These are phyloP conservation scores for Actinopyga echinites DNA, from an alignment of 53 echinoderm and acorn worm species.

Conservation along the genomic window DNA sequence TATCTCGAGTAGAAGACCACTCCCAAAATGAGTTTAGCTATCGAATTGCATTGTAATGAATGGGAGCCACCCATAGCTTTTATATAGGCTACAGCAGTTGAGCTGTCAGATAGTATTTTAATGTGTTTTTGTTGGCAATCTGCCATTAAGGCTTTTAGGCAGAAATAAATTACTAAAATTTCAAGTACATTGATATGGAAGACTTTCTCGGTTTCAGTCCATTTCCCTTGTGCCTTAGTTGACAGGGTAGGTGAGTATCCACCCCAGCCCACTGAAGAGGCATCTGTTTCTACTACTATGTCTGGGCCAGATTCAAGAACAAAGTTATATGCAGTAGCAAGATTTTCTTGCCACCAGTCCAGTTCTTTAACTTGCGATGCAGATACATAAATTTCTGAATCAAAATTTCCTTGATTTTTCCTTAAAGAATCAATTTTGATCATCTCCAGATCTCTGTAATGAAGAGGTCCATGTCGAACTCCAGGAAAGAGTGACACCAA, in stretches of 20 bases:
- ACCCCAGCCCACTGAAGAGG: conserved; percentile 18
- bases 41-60: conserved; percentile 3
- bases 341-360: conserved; percentile 19
- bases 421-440: not conserved
- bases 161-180: not conserved
- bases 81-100: conserved; percentile 12
- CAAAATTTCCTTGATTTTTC: not conserved
- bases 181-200: conserved; percentile 3
- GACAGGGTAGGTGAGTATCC: not conserved
- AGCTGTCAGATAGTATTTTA: conserved; percentile 10
- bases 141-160: not conserved
- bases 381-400: not conserved
- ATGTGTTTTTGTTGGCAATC: not conserved
- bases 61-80: conserved; percentile 4
- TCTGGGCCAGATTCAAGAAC: not conserved
- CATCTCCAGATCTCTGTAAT: conserved; percentile 3
- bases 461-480: not conserved
- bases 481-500: conserved; percentile 22
- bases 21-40: conserved; percentile 12
- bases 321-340: not conserved
- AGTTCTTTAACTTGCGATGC: not conserved
- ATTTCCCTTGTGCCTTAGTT: conserved; percentile 20
- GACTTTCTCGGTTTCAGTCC: not conserved
- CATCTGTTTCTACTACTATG: conserved; percentile 10
- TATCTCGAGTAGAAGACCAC: not conserved